Conservation (phyloP, 2,113 vertebrate species). For the Oncorhynchus kisutch region DNA sequence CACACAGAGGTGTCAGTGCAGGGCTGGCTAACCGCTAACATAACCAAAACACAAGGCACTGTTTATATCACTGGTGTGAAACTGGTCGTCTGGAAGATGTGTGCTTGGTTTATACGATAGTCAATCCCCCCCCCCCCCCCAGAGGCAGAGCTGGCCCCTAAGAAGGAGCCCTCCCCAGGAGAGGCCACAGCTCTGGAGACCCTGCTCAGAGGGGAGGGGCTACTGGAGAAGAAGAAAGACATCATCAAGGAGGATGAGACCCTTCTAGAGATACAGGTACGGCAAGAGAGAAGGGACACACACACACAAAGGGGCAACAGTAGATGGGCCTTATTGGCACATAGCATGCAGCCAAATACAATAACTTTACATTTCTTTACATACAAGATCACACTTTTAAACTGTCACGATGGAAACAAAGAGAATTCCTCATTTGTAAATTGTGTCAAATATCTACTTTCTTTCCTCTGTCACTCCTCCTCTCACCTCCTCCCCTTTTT, state of each 20-base stretch:
- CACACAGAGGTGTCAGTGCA: too few species aligned
- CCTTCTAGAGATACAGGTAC: conserved; percentile 93
- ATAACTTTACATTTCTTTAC: too few species aligned
- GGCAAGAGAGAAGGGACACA: background rate
- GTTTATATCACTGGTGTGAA: too few species aligned
- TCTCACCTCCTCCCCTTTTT: background rate
- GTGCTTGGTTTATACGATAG: too few species aligned
- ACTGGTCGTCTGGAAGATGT: too few species aligned
- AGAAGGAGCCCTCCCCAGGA: conserved; percentile 71
- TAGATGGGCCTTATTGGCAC: background rate
- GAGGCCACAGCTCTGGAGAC: conserved; percentile 94
- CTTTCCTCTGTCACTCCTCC: background rate
- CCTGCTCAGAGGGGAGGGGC: conserved; percentile 71
- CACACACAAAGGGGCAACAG: background rate
- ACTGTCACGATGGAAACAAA: background rate
- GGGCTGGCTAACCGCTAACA: too few species aligned
- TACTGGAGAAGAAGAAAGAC: conserved; percentile 85
- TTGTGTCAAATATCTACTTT: background rate
- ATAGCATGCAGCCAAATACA: background rate
- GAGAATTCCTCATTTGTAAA: background rate
- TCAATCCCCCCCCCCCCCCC: background rate
- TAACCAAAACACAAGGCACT: too few species aligned
- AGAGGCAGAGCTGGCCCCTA: conserved; percentile 75
- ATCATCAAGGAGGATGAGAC: conserved; percentile 90
- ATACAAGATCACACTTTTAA: background rate